These are phyloP conservation scores for Masnerella sp. DNA, from an alignment of 2,888 invertebrate genomes.

Conservation along the genomic window DNA sequence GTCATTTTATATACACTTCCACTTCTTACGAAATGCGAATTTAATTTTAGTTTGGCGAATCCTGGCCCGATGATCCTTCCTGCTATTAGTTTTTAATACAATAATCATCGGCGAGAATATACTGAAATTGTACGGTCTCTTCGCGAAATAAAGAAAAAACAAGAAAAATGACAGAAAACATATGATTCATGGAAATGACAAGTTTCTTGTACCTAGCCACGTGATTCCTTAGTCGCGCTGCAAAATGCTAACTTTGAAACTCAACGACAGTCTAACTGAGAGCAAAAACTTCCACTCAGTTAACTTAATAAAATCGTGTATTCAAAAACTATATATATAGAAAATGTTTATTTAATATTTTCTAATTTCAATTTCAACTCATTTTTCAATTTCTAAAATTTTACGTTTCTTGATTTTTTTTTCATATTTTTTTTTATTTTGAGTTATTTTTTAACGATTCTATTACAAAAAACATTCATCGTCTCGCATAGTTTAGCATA, in stretches of 20 bases:
- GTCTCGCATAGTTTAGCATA: too few relatives aligned
- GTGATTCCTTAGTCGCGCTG: constrained; percentile 23
- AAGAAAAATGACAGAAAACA: constrained; percentile 18
- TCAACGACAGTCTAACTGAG: too few relatives aligned
- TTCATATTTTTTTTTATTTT: too few relatives aligned
- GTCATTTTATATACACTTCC: constrained; percentile 1
- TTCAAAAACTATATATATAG: too few relatives aligned
- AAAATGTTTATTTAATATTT: too few relatives aligned
- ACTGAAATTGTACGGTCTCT: constrained; percentile 13
- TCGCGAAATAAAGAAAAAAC: constrained; percentile 16
- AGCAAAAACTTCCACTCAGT: too few relatives aligned
- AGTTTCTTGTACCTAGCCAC: constrained; percentile 23
- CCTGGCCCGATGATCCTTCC: constrained; percentile 16
- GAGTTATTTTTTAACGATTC: too few relatives aligned
- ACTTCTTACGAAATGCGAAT: constrained; percentile 22
- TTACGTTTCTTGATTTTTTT: too few relatives aligned
- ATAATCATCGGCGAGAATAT: constrained; percentile 21
- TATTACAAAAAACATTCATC: too few relatives aligned
- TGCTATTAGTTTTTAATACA: constrained; percentile 34
- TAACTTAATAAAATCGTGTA: too few relatives aligned
- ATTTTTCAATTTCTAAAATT: too few relatives aligned
- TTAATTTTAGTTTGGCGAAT: constrained; percentile 19
- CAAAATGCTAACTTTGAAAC: constrained; percentile 7
- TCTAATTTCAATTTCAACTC: too few relatives aligned
- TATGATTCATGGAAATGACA: constrained; percentile 36